Evolutionary conservation across 2,888 invertebrate genomes (phyloP).

Genomic region (Oxyteleia sp.): DNA sequence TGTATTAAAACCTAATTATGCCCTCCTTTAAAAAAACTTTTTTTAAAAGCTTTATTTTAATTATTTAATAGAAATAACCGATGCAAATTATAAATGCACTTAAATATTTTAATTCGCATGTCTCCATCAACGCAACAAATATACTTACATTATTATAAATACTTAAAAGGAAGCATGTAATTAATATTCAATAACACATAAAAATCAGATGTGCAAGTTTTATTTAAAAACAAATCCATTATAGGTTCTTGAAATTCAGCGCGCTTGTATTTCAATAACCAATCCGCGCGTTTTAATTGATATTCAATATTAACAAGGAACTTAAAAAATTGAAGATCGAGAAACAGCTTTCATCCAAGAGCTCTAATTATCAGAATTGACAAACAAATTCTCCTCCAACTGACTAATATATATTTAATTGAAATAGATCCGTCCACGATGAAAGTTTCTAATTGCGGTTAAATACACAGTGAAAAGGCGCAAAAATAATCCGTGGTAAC

Average conservation of each 20-base stretch:
- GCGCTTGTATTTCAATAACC: slow-evolving; percentile 1
- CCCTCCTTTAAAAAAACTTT: too few species aligned
- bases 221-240: slow-evolving; percentile 3
- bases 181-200: too few species aligned
- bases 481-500: not conserved
- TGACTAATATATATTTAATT: slow-evolving; percentile 37
- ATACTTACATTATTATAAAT: too few species aligned
- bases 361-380: slow-evolving; percentile 19
- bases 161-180: too few species aligned
- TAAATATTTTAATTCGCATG: too few species aligned
- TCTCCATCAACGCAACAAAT: too few species aligned
- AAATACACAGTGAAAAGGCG: not conserved
- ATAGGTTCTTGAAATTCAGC: slow-evolving; percentile 1
- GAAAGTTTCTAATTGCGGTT: slow-evolving; percentile 26
- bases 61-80: too few species aligned
- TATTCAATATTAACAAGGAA: slow-evolving; percentile 19
- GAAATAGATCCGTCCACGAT: slow-evolving; percentile 11
- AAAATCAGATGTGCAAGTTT: too few species aligned
- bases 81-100: too few species aligned
- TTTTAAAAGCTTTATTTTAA: too few species aligned
- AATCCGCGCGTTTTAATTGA: slow-evolving; percentile 4
- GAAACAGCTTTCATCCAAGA: slow-evolving; percentile 34
- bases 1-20: too few species aligned
- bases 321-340: slow-evolving; percentile 11
- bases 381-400: slow-evolving; percentile 10